A percentile compares a stretch with the other conserved stretches of the same genome.
phyloP scores from a whole-genome alignment of 2,797 vertebrate genomes.

The Schizothorax lantsangensis region DNA sequence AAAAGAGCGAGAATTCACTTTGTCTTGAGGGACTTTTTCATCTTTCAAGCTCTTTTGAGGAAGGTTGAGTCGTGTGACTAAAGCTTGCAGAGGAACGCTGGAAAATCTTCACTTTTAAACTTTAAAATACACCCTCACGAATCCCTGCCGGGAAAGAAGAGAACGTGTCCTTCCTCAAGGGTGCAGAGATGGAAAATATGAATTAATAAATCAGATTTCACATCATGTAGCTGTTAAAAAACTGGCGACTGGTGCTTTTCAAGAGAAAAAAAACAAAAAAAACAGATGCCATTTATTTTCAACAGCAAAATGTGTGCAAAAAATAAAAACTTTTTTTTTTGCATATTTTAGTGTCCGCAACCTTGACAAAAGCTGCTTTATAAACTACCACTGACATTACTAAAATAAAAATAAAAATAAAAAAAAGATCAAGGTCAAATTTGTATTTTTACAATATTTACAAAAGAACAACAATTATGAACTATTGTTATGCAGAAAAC shows the following conservation, averaged over 20 bases:
- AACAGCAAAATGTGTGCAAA: not conserved
- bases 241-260: not conserved
- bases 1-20: not conserved
- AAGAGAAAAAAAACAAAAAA: not conserved
- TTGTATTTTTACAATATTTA: not conserved
- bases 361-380: not conserved
- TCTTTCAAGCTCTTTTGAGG: not conserved
- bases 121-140: not conserved
- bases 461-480: not conserved
- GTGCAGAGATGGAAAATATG: conserved; percentile 8
- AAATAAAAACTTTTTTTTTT: not conserved
- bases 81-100: not conserved
- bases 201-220: conserved; percentile 41
- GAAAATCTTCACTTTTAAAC: not conserved
- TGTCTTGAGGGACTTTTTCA: not conserved
- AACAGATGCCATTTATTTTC: not conserved
- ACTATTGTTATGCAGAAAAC: not conserved
- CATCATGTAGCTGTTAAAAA: not conserved
- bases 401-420: no score
- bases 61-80: not conserved
- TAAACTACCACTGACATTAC: not conserved
- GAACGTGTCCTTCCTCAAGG: conserved; percentile 20
- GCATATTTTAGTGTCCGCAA: not conserved
- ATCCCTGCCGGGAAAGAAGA: not conserved
- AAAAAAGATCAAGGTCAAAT: not conserved